Conservation (phyloP, 2,888 invertebrate genomes). For the Kuschelorhynchus macadamiae region DNA sequence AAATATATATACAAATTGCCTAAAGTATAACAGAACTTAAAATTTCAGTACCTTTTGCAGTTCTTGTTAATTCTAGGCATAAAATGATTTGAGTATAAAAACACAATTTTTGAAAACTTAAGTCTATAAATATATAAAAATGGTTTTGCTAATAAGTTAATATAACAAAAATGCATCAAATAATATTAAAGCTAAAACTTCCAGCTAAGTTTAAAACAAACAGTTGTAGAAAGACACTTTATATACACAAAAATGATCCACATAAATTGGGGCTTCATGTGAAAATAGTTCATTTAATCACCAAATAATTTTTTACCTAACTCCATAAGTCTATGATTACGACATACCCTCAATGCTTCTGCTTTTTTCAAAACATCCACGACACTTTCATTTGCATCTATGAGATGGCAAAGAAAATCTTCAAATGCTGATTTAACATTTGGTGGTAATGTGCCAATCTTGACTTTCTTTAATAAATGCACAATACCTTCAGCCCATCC, state of each 20-base stretch:
- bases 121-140: too few relatives aligned
- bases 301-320: conserved; percentile 90
- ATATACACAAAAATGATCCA: conserved; percentile 20
- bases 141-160: conserved; percentile 10
- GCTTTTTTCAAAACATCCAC: conserved; percentile 84
- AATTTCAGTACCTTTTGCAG: too few relatives aligned
- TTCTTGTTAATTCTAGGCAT: too few relatives aligned
- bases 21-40: too few relatives aligned
- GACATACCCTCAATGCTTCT: conserved; percentile 86
- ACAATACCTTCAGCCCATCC: conserved; percentile 95
- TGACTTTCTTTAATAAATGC: conserved; percentile 85
- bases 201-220: background rate
- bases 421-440: conserved; percentile 93
- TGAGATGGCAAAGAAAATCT: conserved; percentile 88
- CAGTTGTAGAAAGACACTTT: background rate
- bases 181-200: conserved; percentile 18
- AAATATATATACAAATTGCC: too few relatives aligned
- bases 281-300: conserved; percentile 72
- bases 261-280: background rate
- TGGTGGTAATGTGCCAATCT: conserved; percentile 84
- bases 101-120: too few relatives aligned
- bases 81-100: too few relatives aligned
- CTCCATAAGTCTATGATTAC: conserved; percentile 91
- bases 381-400: conserved; percentile 83
- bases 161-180: conserved; percentile 18